Evolutionary conservation across 2,888 invertebrate species (phyloP).

Genomic region (Glaucopsyche alexis): DNA sequence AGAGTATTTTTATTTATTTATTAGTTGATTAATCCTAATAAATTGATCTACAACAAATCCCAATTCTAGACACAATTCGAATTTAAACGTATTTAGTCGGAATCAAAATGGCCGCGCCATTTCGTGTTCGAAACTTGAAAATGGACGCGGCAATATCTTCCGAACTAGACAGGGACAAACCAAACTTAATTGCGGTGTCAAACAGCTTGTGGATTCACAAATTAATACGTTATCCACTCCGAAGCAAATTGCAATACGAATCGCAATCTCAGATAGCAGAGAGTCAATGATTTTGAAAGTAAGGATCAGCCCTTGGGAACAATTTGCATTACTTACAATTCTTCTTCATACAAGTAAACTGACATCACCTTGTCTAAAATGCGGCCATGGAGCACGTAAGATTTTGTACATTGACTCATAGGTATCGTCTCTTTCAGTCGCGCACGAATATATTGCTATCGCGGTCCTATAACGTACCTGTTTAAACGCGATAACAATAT

Average conservation of each 20-base stretch:
- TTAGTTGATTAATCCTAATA: not conserved
- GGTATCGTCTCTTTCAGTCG: too few species aligned
- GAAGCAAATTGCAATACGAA: constrained; percentile 38
- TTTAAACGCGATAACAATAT: too few species aligned
- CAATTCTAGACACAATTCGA: not conserved
- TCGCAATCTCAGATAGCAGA: constrained; percentile 32
- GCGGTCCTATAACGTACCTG: too few species aligned
- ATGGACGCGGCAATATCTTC: constrained; percentile 13
- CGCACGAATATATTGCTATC: too few species aligned
- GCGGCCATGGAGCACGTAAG: too few species aligned
- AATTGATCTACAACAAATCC: not conserved
- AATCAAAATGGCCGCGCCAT: constrained; percentile 14
- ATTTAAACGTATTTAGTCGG: constrained; percentile 5
- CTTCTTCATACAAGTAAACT: not conserved
- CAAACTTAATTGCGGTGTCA: constrained; percentile 34
- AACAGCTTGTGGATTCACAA: constrained; percentile 35
- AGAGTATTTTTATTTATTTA: too few species aligned
- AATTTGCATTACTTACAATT: not conserved
- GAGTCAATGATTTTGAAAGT: not conserved
- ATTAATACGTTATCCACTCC: constrained; percentile 39
- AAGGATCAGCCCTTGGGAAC: not conserved
- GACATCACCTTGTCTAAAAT: too few species aligned
- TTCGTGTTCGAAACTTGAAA: constrained; percentile 12
- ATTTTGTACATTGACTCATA: too few species aligned
- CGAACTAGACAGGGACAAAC: constrained; percentile 14